Conservation (phyloP, 1,140 invertebrate species). For the Stegodyphus mimosarum region DNA sequence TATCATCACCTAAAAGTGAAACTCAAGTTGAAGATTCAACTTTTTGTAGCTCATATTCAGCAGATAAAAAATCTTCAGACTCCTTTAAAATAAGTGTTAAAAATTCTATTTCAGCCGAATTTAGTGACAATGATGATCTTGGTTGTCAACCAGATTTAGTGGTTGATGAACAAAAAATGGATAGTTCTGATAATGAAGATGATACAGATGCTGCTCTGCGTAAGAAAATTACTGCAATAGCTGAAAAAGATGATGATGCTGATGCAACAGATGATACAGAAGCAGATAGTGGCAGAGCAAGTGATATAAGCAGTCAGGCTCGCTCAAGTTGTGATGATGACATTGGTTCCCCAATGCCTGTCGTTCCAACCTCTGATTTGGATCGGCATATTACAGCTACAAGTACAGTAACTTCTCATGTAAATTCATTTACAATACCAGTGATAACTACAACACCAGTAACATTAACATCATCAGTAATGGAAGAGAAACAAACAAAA, state of each 20-base stretch:
- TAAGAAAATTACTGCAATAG: constrained; percentile 41
- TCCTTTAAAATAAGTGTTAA: constrained; percentile 1
- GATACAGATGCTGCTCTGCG: constrained; percentile 34
- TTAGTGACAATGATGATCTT: constrained; percentile 55
- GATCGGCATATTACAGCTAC: background rate
- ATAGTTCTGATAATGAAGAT: constrained; percentile 52
- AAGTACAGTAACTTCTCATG: background rate
- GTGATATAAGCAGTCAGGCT: constrained; percentile 52
- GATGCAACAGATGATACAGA: constrained; percentile 40
- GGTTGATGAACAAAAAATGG: constrained; percentile 58
- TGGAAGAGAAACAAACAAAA: background rate
- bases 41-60: too few species aligned
- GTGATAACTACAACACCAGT: background rate
- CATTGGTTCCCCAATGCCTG: constrained; percentile 36
- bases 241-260: constrained; percentile 48
- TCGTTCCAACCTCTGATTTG: background rate
- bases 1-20: too few species aligned
- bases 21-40: too few species aligned
- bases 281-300: constrained; percentile 49
- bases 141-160: constrained; percentile 47
- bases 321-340: constrained; percentile 56
- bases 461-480: background rate
- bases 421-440: background rate
- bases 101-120: constrained; percentile 44
- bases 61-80: too few species aligned